Evolutionary conservation across 2,113 vertebrate species (phyloP), one percentile per base, ranked within the genome.

Genomic region (Phylloscopus whistleri): DNA sequence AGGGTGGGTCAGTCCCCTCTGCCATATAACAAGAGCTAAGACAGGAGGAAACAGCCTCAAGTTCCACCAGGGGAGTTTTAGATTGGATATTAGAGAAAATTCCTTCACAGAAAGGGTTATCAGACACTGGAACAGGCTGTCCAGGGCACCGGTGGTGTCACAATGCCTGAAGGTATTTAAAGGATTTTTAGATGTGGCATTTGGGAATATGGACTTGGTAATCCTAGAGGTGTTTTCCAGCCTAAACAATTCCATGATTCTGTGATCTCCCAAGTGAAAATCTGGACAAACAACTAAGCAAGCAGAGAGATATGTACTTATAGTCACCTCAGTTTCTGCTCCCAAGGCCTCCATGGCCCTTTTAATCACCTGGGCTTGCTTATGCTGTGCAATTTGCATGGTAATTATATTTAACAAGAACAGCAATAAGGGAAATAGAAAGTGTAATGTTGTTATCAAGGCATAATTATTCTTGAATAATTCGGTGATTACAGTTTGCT

Each of bases 341-440:
- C 76, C 64, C 31, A 82, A 66, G 69, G 92, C 92, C 59, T 80
- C 69, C 62, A 21, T 28, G 69, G 93, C 72, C 90, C 81, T 30
- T 55, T 81, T 94, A 94, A 97, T 97, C 97, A 96, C 94, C 96
- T 94, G 93, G 90, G 95, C 95, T 93, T 95, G 88, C 96, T 94
- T 95, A 92, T 4, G 44, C 82, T 84, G 72, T 94, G 92, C 87
- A 94, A 96, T 97, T 97, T 97, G 92, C 96, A 95, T 95, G 90
- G 96, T 95, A 97, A 97, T 97, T 97, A 97, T 96, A 96, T 97
- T 97, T 97, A 97, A 97, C 93, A 96, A 96, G 96, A 97, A 94
- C 77, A 95, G 95, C 94, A 96, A 96, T 97, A 97, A 97, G 95
- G 94, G 87, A 95, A 94, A 96, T 96, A 95, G 94, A 96, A 96